A percentile compares a stretch with the other conserved stretches of the same genome.
Evolutionary conservation across 2,113 vertebrate genomes (phyloP).

Genomic region (Passer montanus): DNA sequence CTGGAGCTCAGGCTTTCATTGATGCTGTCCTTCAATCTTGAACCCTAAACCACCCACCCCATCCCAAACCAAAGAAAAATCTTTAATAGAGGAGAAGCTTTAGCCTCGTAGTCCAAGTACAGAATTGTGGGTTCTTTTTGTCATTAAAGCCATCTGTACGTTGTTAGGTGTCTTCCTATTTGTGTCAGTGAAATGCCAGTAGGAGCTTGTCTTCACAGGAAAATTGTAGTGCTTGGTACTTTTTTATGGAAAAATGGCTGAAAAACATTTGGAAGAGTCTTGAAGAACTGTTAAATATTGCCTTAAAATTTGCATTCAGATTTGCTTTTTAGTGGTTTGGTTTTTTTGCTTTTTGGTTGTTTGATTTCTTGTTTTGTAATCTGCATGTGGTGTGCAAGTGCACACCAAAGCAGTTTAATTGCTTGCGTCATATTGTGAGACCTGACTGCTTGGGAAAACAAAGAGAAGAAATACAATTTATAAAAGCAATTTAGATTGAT

Average conservation of each 20-base stretch:
- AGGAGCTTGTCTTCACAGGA: not conserved
- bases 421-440: not conserved
- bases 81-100: not conserved
- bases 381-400: not conserved
- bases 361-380: not conserved
- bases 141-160: not conserved
- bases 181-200: not conserved
- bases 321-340: not conserved
- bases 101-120: not conserved
- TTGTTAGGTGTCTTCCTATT: rapidly evolving
- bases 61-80: not conserved
- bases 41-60: not conserved
- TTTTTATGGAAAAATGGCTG: not conserved
- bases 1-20: not conserved
- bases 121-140: not conserved
- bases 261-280: not conserved
- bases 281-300: not conserved
- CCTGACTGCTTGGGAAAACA: not conserved
- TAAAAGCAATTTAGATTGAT: not conserved
- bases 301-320: not conserved
- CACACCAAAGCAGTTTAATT: not conserved
- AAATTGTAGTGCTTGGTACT: not conserved
- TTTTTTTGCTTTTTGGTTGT: not conserved
- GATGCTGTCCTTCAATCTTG: not conserved
- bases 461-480: not conserved